These are phyloP conservation scores for Smutsia gigantea DNA, from an alignment of 2,797 vertebrate genomes.

Conservation along the genomic window DNA sequence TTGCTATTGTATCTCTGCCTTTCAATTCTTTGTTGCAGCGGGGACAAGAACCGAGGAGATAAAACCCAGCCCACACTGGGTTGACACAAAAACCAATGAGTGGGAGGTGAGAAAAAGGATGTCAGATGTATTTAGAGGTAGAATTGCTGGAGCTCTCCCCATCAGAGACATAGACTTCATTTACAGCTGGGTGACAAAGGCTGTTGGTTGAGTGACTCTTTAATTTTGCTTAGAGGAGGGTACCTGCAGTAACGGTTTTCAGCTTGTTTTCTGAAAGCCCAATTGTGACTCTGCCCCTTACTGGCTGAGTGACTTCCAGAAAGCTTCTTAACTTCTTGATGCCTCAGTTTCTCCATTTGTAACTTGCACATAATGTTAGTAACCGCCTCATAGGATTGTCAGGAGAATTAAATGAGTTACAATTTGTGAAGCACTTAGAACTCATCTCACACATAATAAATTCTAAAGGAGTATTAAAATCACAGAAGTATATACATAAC, in stretches of 20 bases:
- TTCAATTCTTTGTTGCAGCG: too few relatives aligned
- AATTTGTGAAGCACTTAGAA: background rate
- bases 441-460: background rate
- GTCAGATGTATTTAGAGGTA: background rate
- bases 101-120: background rate
- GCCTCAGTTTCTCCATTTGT: background rate
- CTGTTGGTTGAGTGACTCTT: background rate
- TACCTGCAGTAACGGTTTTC: background rate
- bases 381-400: background rate
- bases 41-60: too few relatives aligned
- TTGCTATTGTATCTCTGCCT: too few relatives aligned
- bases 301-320: background rate
- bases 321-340: background rate
- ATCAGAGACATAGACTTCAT: background rate
- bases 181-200: background rate
- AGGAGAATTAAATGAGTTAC: background rate
- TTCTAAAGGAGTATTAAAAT: background rate
- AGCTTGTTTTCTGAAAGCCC: background rate
- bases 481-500: background rate
- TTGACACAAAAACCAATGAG: accelerated
- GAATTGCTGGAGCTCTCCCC: background rate
- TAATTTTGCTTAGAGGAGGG: background rate
- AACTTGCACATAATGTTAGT: background rate
- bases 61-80: accelerated
- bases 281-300: background rate